A percentile compares a stretch with the other conserved stretches of the same genome.
Evolutionary conservation across 2,797 vertebrate species (phyloP).

Genomic region (Eremophila alpestris): DNA sequence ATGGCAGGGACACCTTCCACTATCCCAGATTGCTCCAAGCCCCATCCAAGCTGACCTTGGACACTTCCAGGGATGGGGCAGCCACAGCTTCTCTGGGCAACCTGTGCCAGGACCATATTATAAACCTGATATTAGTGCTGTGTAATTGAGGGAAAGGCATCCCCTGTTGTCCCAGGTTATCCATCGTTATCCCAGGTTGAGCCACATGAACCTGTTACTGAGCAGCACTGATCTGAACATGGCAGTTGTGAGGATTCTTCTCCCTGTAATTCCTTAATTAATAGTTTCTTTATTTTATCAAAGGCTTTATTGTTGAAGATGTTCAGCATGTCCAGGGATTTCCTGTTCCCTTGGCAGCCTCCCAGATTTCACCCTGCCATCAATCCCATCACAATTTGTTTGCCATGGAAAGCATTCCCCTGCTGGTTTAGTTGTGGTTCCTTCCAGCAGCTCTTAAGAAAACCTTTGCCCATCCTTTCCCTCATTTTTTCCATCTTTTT

Average conservation of each 20-base stretch:
- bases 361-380: background rate
- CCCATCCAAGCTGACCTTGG: rapidly evolving
- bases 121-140: background rate
- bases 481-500: background rate
- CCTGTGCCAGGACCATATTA: background rate
- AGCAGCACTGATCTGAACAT: background rate
- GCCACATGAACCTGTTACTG: background rate
- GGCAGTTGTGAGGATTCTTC: background rate
- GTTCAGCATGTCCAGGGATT: background rate
- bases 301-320: background rate
- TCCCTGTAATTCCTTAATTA: background rate
- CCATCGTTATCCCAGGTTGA: background rate
- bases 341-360: background rate
- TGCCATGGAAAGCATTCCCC: background rate
- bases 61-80: background rate
- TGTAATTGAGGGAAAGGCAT: background rate
- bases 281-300: background rate
- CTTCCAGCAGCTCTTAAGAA: background rate
- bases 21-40: rapidly evolving
- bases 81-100: background rate
- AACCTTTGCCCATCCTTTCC: background rate
- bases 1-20: background rate
- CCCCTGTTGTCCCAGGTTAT: background rate
- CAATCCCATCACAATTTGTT: background rate
- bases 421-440: background rate